Evolutionary conservation across 2,797 vertebrate species (phyloP), one percentile per base, ranked within the genome.

Genomic region (Rhodeus uyekii): DNA sequence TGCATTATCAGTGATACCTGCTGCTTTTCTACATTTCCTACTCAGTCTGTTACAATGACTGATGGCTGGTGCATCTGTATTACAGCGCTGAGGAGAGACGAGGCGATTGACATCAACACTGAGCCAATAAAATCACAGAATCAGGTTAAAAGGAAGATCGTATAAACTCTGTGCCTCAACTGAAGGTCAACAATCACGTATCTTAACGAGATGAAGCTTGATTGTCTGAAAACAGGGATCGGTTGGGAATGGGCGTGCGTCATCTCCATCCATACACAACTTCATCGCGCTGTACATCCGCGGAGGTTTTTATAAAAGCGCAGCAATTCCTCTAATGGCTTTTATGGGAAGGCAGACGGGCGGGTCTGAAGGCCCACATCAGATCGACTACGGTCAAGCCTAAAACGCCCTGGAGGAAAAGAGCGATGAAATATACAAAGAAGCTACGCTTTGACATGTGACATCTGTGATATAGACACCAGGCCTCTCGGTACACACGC

Each of bases 61-160:
- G 73, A 79, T 78, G 75, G 61, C 81, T 50, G 50, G n/a, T 65
- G 63, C 76, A 5, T 36, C 78, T 75, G 68, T 60, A 69, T 80
- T 78, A 72, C 24, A 76, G 74, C 69, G 63, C 76, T 65, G 42
- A 60, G 55, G 78, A 79, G 75, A 34, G 69, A 73, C 84, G 34
- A 76, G 46, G 27, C 61, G 6, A 82, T 83, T 65, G 63, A 87
- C 87, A 87, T 80, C 85, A 79, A 83, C 82, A 86, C 82, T 36
- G 82, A 84, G 71, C 81, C 71, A 87, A 87, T 81, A 86, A 55
- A 83, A 42, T 78, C 73, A 81, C 85, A 73, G 89, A 92, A 93
- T 84, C 46, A 83, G 89, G 90, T 92, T 91, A 91, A n/a, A n/a
- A 46, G 13, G 76, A 76, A 89, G 92, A 91, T 91, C 90, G 90